Conservation (phyloP, 2,113 vertebrate species). For the Elaphurus davidianus region DNA sequence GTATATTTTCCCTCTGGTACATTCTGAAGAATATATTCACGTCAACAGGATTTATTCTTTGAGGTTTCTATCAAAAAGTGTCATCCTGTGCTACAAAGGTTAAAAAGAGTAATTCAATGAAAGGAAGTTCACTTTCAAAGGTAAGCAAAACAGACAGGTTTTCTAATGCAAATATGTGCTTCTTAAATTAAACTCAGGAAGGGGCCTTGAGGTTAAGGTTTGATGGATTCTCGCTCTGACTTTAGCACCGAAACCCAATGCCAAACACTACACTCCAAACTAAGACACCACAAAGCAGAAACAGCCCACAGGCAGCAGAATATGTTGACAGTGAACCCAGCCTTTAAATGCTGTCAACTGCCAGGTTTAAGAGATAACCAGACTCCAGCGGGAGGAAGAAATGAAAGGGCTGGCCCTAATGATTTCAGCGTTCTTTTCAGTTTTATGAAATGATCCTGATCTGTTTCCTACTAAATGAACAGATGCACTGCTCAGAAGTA, state of each 20-base stretch:
- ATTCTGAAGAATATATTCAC: neutral
- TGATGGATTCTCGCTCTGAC: neutral
- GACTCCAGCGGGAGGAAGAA: neutral
- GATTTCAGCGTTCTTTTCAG: neutral
- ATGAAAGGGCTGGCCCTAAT: neutral
- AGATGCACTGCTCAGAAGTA: neutral
- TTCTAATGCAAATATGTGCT: neutral
- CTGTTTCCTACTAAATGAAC: neutral
- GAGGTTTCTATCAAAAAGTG: slow-evolving; percentile 5
- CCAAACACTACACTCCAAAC: neutral
- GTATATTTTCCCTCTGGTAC: neutral
- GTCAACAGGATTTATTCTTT: slow-evolving; percentile 4
- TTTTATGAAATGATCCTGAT: neutral
- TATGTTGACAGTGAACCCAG: neutral
- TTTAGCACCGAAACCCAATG: neutral
- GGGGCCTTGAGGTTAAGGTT: neutral
- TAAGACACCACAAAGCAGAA: neutral
- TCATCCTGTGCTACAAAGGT: neutral
- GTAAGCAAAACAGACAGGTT: slow-evolving; percentile 27
- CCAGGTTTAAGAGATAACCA: neutral
- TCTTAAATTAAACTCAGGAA: slow-evolving; percentile 18
- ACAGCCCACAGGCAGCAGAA: neutral
- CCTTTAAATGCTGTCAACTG: neutral
- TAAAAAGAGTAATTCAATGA: slow-evolving; percentile 34
- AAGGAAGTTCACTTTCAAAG: slow-evolving; percentile 16